Evolutionary conservation across 1,140 invertebrate genomes (phyloP).

Genomic region (Battus philenor): DNA sequence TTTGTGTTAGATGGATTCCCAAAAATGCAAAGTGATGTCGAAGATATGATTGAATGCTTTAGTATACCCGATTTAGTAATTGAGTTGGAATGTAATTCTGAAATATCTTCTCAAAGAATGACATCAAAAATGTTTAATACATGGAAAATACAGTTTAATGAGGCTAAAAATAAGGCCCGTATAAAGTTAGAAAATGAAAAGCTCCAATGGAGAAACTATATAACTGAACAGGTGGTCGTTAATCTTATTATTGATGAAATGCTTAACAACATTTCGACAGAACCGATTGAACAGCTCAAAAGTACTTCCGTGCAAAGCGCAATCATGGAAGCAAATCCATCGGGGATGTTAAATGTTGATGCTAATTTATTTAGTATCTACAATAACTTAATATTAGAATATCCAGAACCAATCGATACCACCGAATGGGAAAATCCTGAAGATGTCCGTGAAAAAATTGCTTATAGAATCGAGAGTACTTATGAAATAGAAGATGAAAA

Average conservation of each 20-base stretch:
- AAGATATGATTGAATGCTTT: conserved; percentile 64
- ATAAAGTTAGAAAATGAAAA: conserved; percentile 35
- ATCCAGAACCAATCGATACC: conserved; percentile 64
- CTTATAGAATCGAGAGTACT: conserved; percentile 54
- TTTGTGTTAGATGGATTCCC: conserved; percentile 78
- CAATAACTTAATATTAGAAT: conserved; percentile 45
- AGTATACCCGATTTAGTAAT: conserved; percentile 77
- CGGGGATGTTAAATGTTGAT: conserved; percentile 43
- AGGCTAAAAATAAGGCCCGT: conserved; percentile 37
- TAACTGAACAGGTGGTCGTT: conserved; percentile 43
- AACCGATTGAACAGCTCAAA: conserved; percentile 21
- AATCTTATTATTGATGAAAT: conserved; percentile 53
- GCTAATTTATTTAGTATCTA: conserved; percentile 45
- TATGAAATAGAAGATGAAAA: conserved; percentile 62
- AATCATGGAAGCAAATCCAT: conserved; percentile 48
- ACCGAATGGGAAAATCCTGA: conserved; percentile 65
- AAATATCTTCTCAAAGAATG: conserved; percentile 49
- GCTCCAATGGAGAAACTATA: conserved; percentile 40
- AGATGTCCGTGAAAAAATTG: conserved; percentile 63
- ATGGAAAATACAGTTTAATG: conserved; percentile 61
- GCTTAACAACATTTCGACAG: conserved; percentile 26
- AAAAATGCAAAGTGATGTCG: conserved; percentile 64
- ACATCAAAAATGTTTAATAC: conserved; percentile 41
- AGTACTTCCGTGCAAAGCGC: conserved; percentile 34
- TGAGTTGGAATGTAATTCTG: conserved; percentile 51